Evolutionary conservation across 1,140 invertebrate genomes (phyloP), one percentile per base, ranked within the genome.

Genomic region (Globodera ellingtonae): DNA sequence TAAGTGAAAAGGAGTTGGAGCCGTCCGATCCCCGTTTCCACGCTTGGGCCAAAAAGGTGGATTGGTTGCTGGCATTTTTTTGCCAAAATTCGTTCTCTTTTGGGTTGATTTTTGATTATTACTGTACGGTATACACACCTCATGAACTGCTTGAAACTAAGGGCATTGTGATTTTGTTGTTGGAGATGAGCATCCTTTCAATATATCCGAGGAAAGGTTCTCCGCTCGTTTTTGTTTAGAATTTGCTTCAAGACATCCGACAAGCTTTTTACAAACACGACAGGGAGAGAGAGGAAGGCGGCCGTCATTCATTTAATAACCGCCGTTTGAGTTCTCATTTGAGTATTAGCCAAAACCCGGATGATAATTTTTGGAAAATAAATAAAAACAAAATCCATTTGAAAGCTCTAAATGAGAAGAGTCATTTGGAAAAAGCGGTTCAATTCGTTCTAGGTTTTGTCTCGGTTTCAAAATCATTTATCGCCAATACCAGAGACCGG

Each of bases 21-120:
- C 80, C 80, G 24, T 52, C 13, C 9, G 67, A 81, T 35, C 80
- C 78, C 3, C 69, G 71, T 35, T 81, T 72, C 44, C 76, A 81
- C 72, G 80, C 80, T 1, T 81, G 80, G 80, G 80, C 80, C 56
- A 81, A 81, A 72, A 81, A 81, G 59, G 80, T 81, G 13, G 8
- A 56, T 21, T n/a, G 75, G 6, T 75, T 66, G 59, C 59, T 3
- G 15, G 24, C 13, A 13, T 47, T 48, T n/a, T 72, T n/a, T 72
- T 24, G 15, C 0, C 50, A 15, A 0, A 3, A n/a, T 50, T n/a
- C 18, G 0, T n/a, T 21, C 3, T 24, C 70, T n/a, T 18, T 72
- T 50, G 46, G 5, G 6, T 52, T 52, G 6, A 7, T 10, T 15
- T 15, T 52, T 9, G 52, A 15, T 52, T 4, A 52, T 8, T 52